Base-by-base conservation (phyloP, 2,888 invertebrate species). In the Lasioglossum zephyrum region DNA sequence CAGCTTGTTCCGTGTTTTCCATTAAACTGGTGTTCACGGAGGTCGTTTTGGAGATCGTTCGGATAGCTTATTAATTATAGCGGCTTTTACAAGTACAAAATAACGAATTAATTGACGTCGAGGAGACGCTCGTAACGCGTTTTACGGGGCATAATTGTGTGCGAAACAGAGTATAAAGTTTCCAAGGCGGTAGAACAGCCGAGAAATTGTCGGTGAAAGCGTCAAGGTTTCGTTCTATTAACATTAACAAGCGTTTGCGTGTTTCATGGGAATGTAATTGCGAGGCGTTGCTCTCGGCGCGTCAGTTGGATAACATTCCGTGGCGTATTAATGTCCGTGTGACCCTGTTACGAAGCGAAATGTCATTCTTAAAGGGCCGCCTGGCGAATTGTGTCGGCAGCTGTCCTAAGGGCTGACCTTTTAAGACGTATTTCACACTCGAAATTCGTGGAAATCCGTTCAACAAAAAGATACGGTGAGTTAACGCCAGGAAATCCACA, bases 341-440 rank as follows among this genome's bases (percentile, higher is more conserved):
- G 41, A 70, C 77, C 70, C 26, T 77, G 77, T 77, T 70, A 36
- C 77, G 36, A 49, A 4, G 75, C 13, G 72, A 83, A 84, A 77
- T 41, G 53, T 76, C 63, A 66, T 84, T 83, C 53, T 76, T 57
- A 53, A 76, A 84, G 73, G 66, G 84, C 36, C 76, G 72, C 31
- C 8, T 22, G 36, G 84, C 73, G 60, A 85, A 84, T 84, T 77
- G 84, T 85, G 85, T 80, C 85, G 77, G 63, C 49, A 53, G 80
- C 36, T 77, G 80, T 85, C 80, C 80, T 77, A 75, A 85, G 84
- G 84, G 85, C 77, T 77, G 70, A 79, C 74, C 84, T 80, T 77
- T 74, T 77, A 69, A 69, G 77, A 4, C 69, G 77, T 70, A 77
- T 84, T 79, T 85, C 79, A 73, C 73, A 76, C 79, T 73, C 73